Percentiles rank a stretch among this genome's conserved stretches.
Conservation (phyloP, 2,113 vertebrate genomes). For the Tragelaphus imberbis region DNA sequence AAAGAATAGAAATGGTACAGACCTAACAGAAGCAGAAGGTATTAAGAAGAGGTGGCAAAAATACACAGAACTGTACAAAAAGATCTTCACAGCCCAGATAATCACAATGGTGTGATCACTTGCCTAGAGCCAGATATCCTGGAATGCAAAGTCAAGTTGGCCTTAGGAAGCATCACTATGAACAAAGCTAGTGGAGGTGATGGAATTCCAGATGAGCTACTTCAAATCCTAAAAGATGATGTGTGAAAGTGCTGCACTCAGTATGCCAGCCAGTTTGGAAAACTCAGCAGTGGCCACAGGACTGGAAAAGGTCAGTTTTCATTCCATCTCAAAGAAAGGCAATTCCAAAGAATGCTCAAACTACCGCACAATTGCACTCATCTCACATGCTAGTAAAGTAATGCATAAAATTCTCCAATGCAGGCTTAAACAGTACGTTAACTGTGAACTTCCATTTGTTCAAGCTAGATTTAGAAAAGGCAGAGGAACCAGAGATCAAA, state of each 20-base stretch:
- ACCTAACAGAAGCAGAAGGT: not conserved
- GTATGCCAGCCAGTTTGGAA: not conserved
- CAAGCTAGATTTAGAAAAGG: not conserved
- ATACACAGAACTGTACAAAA: not conserved
- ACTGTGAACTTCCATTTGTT: not conserved
- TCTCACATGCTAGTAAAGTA: not conserved
- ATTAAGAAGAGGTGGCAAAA: not conserved
- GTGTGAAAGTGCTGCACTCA: not conserved
- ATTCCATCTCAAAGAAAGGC: not conserved
- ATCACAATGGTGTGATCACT: not conserved
- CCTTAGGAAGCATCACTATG: not conserved
- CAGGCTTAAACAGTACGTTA: not conserved
- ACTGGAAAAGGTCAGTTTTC: not conserved
- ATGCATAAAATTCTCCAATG: not conserved
- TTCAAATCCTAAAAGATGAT: not conserved
- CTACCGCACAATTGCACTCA: not conserved
- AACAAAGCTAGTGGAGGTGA: not conserved
- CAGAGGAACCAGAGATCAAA: not conserved
- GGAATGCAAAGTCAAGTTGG: not conserved
- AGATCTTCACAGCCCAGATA: not conserved
- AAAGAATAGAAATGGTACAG: not conserved
- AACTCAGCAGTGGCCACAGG: not conserved
- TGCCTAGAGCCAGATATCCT: not conserved
- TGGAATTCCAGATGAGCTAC: not conserved
- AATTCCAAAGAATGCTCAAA: not conserved